Conservation (phyloP, 2,113 vertebrate genomes). For the Rhea pennata region DNA sequence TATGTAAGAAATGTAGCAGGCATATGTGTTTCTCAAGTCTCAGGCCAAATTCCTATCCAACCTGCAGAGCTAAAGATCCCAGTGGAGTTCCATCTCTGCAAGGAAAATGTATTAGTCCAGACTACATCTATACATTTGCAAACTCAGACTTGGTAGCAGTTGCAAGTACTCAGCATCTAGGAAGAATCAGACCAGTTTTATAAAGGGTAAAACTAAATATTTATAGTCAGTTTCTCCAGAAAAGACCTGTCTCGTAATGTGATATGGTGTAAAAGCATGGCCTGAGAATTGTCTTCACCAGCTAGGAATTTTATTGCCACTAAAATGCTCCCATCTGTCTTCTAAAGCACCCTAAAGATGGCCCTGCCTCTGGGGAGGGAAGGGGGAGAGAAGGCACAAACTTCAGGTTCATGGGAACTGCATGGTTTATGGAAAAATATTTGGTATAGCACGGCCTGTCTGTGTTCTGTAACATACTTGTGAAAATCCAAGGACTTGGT, state of each 20-base stretch:
- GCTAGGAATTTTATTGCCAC: background rate
- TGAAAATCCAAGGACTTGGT: background rate
- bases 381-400: background rate
- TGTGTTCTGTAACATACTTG: background rate
- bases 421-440: background rate
- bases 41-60: background rate
- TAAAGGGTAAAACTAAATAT: background rate
- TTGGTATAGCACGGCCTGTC: background rate
- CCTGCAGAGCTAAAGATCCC: background rate
- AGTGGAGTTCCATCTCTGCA: background rate
- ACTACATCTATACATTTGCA: background rate
- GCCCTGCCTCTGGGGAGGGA: background rate
- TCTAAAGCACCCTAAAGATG: background rate
- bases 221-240: background rate
- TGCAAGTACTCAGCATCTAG: background rate
- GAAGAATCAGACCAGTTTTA: background rate
- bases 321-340: background rate
- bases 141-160: background rate
- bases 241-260: background rate
- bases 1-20: background rate
- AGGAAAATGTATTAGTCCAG: background rate
- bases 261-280: background rate
- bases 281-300: background rate
- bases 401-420: too few species aligned
- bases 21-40: accelerated